Evolutionary conservation across 1,140 invertebrate genomes (phyloP), one percentile per base, ranked within the genome.

Genomic region (Lithobius niger): DNA sequence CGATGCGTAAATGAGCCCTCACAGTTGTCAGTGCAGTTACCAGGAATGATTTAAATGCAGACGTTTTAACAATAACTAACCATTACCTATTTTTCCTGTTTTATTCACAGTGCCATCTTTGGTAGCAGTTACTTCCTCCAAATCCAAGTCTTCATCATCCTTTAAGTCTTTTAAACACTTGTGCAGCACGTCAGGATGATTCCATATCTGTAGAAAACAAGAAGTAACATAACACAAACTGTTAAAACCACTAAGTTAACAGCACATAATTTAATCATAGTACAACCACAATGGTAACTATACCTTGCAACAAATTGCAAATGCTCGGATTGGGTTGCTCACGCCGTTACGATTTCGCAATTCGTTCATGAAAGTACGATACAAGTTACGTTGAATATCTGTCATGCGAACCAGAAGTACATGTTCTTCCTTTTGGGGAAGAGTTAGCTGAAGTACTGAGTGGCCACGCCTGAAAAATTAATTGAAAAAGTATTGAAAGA

Each of bases 291-390:
- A n/a, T n/a, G n/a, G n/a, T n/a, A n/a, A n/a, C n/a, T n/a, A n/a
- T 70, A 86, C 82, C 76, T 99, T 98, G 67, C 93, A 97, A 69
- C 95, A 97, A 51, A 98, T 90, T 40, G 95, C 90, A 74, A 98
- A 99, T 2, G 96, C 92, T 69, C 95, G 96, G 13, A 99, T 75
- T 1, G 96, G 93, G 77, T 98, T 98, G 3, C 88, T 88, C 22
- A 92, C 87, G 25, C 86, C 80, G 57, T 87, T 84, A 10, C 79
- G 83, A 45, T 86, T 76, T 1, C 88, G 83, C 1, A 95, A 84
- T 71, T 94, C 88, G 64, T 88, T 86, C 82, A 95, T 91, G 63
- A 94, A 94, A 1, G 80, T 81, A 59, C 88, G 83, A 63, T 96
- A 96, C 0, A 97, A 71, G 65, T 84, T 82, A 19, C 87, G 75